Base-by-base conservation (phyloP, 2,888 invertebrate species). In the Papilio elwesi region DNA sequence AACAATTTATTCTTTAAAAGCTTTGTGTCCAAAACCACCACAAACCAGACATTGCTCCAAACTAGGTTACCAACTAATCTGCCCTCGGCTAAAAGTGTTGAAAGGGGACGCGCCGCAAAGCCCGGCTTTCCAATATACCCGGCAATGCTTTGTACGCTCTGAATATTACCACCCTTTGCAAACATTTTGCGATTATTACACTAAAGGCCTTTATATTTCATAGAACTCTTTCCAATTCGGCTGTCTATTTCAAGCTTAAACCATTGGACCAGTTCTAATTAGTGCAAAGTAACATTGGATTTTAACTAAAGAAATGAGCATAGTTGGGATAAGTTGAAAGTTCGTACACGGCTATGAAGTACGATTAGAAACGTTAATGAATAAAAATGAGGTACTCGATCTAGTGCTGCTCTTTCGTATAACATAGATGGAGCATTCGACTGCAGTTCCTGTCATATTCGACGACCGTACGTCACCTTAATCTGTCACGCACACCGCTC, bases 401-500 rank as follows among this genome's bases (percentile, higher is more conserved):
- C 26, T 26, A 26, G 2, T 26, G 26, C 26, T 1, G 4, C 26
- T 4, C 26, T 26, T 26, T 26, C 26, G 4, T 26, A 26, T 43
- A 62, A 43, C 38, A 59, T 43, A 62, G 10, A 11, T 7, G 36
- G 13, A n/a, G 59, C 38, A 52, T 16, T 67, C 70, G 73, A 69
- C 68, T 64, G 57, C 52, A 67, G 67, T 51, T 70, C 63, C 73
- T 75, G 75, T 71, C 75, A 74, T 70, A 62, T 51, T 43, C 71
- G 75, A 74, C 71, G 74, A 55, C 74, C 74, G 76, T 77, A 77
- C 74, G 51, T 78, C 77, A 67, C 80, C 79, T 78, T 78, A 78
- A 77, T 78, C 77, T 78, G 78, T 80, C 78, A 78, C 77, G 77
- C 76, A 77, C 78, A 75, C 76, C 76, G 77, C 77, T 75, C 79